Conservation (phyloP, 2,888 invertebrate genomes). For the Serripes groenlandicus region DNA sequence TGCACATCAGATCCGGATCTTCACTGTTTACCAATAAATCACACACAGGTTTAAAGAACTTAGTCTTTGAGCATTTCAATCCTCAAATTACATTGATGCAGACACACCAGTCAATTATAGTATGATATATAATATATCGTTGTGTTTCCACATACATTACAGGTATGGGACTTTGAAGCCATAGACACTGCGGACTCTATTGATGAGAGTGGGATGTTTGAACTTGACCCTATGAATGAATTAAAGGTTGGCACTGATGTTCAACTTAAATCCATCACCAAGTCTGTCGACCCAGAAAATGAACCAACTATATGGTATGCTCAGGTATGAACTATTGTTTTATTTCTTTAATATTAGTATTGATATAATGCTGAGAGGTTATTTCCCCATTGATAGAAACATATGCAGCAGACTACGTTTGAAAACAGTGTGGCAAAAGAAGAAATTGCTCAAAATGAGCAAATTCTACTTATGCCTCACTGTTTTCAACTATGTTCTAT, state of each 20-base stretch:
- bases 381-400: not conserved
- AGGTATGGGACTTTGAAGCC: slow-evolving; percentile 96
- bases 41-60: no score
- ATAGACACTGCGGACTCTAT: slow-evolving; percentile 95
- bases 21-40: no score
- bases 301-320: slow-evolving; percentile 89
- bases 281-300: slow-evolving; percentile 86
- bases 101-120: no score
- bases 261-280: slow-evolving; percentile 88
- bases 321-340: slow-evolving; percentile 89
- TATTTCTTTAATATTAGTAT: not conserved
- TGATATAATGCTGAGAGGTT: not conserved
- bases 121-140: no score
- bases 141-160: slow-evolving; percentile 4
- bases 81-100: no score
- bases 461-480: no score
- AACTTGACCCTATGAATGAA: slow-evolving; percentile 95
- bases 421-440: no score
- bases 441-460: no score
- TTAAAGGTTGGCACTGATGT: slow-evolving; percentile 89
- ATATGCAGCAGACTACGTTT: no score
- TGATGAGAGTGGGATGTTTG: slow-evolving; percentile 92
- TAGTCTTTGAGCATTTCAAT: no score
- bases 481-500: no score
- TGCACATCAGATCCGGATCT: no score